These are phyloP conservation scores for Engraulis encrasicolus DNA, from an alignment of 2,113 vertebrate species.

Conservation along the genomic window DNA sequence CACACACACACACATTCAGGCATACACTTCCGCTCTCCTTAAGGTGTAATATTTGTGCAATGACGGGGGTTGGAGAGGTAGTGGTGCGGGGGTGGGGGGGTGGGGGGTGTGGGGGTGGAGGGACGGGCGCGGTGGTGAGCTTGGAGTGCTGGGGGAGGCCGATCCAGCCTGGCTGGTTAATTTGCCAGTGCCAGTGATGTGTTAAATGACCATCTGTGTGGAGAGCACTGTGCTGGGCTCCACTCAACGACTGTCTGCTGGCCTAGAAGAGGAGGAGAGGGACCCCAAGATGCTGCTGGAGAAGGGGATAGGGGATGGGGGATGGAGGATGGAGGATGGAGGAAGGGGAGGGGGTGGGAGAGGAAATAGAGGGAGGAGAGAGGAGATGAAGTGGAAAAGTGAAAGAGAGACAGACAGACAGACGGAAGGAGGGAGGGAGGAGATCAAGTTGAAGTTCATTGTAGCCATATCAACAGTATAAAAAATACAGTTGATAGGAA, in stretches of 20 bases:
- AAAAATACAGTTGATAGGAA: too few relatives aligned
- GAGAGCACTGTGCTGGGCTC: slow-evolving; percentile 62
- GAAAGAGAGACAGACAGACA: too few relatives aligned
- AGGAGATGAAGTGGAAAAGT: too few relatives aligned
- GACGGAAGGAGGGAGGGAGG: too few relatives aligned
- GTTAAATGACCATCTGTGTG: slow-evolving; percentile 73
- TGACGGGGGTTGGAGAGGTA: neutral
- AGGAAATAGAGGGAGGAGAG: too few relatives aligned
- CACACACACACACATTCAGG: neutral
- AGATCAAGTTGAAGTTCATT: too few relatives aligned
- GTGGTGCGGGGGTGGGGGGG: neutral
- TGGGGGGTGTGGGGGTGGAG: slow-evolving; percentile 36
- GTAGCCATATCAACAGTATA: too few relatives aligned
- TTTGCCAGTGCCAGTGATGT: slow-evolving; percentile 71
- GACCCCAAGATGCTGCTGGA: slow-evolving; percentile 32
- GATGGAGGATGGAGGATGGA: too few relatives aligned
- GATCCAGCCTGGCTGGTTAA: slow-evolving; percentile 57
- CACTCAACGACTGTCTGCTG: slow-evolving; percentile 70
- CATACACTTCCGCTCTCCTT: neutral
- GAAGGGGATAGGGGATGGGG: too few relatives aligned
- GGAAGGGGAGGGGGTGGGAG: too few relatives aligned
- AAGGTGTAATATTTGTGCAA: slow-evolving; percentile 19
- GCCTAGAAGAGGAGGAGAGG: slow-evolving; percentile 59
- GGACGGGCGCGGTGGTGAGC: neutral
- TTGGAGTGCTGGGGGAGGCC: slow-evolving; percentile 50